These are phyloP conservation scores for Sycobia sp. DNA, from an alignment of 1,140 invertebrate species.

Conservation along the genomic window DNA sequence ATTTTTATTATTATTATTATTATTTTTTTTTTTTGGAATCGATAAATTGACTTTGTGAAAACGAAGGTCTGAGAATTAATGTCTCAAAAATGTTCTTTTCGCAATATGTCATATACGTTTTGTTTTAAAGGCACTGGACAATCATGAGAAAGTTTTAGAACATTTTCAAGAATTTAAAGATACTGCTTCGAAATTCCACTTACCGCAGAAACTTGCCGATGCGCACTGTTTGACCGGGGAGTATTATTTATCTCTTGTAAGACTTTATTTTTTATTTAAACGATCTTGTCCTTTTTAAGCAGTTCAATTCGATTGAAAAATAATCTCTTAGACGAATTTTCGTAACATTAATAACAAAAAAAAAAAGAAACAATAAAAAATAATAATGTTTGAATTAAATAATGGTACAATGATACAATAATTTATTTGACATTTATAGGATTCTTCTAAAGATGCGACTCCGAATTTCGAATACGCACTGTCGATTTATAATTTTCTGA, in stretches of 20 bases:
- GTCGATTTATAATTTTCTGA: slow-evolving; percentile 35
- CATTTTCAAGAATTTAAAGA: slow-evolving; percentile 36
- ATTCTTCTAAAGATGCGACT: slow-evolving; percentile 37
- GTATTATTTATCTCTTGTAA: slow-evolving; percentile 42
- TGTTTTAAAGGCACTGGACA: slow-evolving; percentile 41
- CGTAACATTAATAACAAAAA: background rate
- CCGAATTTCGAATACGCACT: slow-evolving; percentile 41
- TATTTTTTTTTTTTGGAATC: too few relatives aligned
- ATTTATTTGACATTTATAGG: slow-evolving; percentile 30
- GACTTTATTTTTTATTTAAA: too few relatives aligned
- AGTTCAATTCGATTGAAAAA: too few relatives aligned
- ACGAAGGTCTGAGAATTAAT: too few relatives aligned
- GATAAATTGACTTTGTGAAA: too few relatives aligned
- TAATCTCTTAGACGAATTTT: too few relatives aligned
- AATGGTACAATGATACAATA: too few relatives aligned
- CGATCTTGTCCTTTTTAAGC: too few relatives aligned
- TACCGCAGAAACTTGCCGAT: slow-evolving; percentile 41
- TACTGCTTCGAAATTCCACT: slow-evolving; percentile 35
- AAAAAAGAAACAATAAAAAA: background rate
- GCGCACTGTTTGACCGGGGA: slow-evolving; percentile 45
- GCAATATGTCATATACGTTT: too few relatives aligned
- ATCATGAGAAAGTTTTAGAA: slow-evolving; percentile 36
- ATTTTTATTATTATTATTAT: too few relatives aligned
- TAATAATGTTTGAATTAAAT: too few relatives aligned
- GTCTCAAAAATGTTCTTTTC: too few relatives aligned